These are phyloP conservation scores for Chelonus formosanus DNA, from an alignment of 2,888 invertebrate species.

Conservation along the genomic window DNA sequence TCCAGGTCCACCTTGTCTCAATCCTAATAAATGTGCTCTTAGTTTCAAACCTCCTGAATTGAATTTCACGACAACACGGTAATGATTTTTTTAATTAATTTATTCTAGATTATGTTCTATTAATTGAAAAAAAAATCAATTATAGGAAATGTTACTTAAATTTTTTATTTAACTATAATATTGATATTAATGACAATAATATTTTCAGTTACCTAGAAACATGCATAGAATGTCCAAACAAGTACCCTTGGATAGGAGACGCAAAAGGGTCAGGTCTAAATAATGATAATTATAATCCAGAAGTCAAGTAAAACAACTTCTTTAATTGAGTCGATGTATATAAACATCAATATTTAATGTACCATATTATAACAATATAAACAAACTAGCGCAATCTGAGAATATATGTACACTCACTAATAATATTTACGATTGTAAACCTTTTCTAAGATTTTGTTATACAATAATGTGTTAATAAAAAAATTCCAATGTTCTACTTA, in stretches of 20 bases:
- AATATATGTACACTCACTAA: too few relatives aligned
- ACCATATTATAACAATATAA: background rate
- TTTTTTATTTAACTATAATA: background rate
- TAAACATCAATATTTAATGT: conserved; percentile 22
- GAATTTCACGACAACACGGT: conserved; percentile 80
- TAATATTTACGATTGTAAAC: too few relatives aligned
- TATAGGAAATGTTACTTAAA: background rate
- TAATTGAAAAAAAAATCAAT: background rate
- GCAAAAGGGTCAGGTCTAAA: conserved; percentile 83
- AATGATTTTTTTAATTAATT: conserved; percentile 34
- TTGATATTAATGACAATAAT: background rate
- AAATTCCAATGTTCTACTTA: conserved; percentile 13
- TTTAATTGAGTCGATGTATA: conserved; percentile 19
- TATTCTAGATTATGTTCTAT: conserved; percentile 5
- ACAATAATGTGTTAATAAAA: conserved; percentile 34
- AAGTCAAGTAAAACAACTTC: conserved; percentile 58
- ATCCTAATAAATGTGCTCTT: conserved; percentile 84
- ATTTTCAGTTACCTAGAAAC: conserved; percentile 81
- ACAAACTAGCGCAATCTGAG: too few relatives aligned
- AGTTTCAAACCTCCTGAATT: conserved; percentile 79
- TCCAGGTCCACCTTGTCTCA: conserved; percentile 80
- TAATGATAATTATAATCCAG: conserved; percentile 83
- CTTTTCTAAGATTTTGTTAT: conserved; percentile 9
- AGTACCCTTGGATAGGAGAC: conserved; percentile 89
- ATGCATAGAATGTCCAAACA: conserved; percentile 84